These are phyloP conservation scores for Zaprionus davidi DNA, from an alignment of 1,140 invertebrate species.

Conservation along the genomic window DNA sequence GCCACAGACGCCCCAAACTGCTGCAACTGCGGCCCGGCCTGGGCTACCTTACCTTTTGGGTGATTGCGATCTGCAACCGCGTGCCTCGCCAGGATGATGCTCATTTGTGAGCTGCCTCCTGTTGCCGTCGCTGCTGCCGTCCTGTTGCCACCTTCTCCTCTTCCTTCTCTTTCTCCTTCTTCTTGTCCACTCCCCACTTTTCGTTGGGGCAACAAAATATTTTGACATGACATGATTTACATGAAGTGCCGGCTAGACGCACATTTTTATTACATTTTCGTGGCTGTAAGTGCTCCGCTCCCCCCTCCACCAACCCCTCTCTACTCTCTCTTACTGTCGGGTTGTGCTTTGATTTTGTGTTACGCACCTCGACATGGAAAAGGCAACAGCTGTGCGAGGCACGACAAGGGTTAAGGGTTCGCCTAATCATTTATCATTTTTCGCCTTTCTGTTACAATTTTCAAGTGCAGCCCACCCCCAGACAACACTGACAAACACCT, in stretches of 20 bases:
- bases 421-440: constrained; percentile 77
- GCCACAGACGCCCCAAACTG: constrained; percentile 57
- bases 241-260: constrained; percentile 71
- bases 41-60: constrained; percentile 51
- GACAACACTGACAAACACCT: background rate
- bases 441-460: constrained; percentile 70
- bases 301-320: constrained; percentile 26
- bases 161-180: constrained; percentile 19
- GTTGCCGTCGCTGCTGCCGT: constrained; percentile 32
- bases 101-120: constrained; percentile 62
- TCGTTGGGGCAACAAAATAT: constrained; percentile 61
- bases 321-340: constrained; percentile 29
- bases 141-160: constrained; percentile 20
- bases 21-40: constrained; percentile 14
- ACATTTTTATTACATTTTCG: constrained; percentile 83
- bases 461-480: constrained; percentile 58
- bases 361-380: constrained; percentile 64
- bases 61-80: constrained; percentile 72
- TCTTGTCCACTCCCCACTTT: constrained; percentile 9
- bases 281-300: constrained; percentile 70
- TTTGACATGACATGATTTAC: constrained; percentile 80
- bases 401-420: constrained; percentile 65
- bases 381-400: constrained; percentile 73
- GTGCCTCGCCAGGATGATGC: constrained; percentile 57
- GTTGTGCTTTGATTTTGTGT: constrained; percentile 70